A percentile compares a stretch with the other conserved stretches of the same genome.
These are phyloP conservation scores for Phoronis australis DNA, from an alignment of 2,888 invertebrate genomes.

Conservation along the genomic window DNA sequence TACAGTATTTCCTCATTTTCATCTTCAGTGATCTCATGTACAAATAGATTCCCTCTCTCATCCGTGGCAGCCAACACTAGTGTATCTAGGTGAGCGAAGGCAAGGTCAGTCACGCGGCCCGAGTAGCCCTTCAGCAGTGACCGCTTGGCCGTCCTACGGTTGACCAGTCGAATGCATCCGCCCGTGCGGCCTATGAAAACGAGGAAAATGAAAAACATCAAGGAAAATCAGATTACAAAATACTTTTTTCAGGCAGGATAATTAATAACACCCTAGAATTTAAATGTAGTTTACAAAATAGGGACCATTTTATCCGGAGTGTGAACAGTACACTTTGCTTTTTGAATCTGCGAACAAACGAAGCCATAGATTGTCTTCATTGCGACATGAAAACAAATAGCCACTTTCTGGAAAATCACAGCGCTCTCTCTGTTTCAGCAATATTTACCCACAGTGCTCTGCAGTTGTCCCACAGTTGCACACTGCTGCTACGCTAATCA, in stretches of 20 bases:
- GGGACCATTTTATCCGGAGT: too few relatives aligned
- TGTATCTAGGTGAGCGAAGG: constrained; percentile 77
- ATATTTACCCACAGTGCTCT: too few relatives aligned
- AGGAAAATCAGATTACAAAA: not conserved
- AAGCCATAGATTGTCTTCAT: too few relatives aligned
- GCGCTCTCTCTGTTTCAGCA: too few relatives aligned
- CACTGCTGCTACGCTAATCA: too few relatives aligned
- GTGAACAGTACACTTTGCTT: too few relatives aligned
- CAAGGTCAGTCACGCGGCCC: constrained; percentile 82
- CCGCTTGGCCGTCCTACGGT: constrained; percentile 69
- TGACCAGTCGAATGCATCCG: constrained; percentile 76
- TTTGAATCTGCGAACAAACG: too few relatives aligned
- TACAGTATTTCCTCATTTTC: constrained; percentile 42
- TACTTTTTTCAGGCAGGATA: not conserved
- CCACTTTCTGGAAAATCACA: too few relatives aligned
- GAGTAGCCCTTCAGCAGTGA: constrained; percentile 80
- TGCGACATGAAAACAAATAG: too few relatives aligned
- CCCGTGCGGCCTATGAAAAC: constrained; percentile 37
- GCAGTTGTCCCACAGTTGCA: too few relatives aligned
- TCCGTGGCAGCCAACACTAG: constrained; percentile 83
- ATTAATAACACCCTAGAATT: not conserved
- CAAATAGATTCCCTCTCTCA: constrained; percentile 74
- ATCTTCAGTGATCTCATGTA: constrained; percentile 54
- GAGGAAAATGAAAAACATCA: not conserved
- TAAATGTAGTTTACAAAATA: not conserved